Base-by-base conservation (phyloP, 2,113 vertebrate genomes). In the Ammodramus savannarum region DNA sequence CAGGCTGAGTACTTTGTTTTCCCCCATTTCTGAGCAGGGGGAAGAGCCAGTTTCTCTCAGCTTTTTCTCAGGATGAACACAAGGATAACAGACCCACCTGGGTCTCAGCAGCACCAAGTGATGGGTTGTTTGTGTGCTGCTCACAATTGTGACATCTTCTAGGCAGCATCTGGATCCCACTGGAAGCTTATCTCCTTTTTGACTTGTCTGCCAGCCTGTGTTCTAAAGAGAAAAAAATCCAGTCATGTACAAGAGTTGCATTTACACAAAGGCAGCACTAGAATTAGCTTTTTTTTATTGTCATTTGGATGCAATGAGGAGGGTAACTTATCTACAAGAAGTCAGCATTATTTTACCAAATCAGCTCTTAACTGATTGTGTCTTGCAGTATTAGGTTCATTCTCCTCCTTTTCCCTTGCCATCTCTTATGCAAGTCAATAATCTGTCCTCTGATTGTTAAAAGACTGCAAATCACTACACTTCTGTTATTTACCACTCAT, bases 401-500 rank as follows among this genome's bases (percentile, higher is more conserved):
- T 87, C 82, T 83, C 62, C 61, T 85, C 36, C 76, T 86, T 91
- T 71, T 59, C 68, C 46, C 26, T 62, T 93, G 72, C 69, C 51
- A 48, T 88, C 59, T 84, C 39, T 74, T 78, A 15, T n/a, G 48
- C 48, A 71, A 81, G 73, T 90, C 80, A 87, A 72, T 96, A 95
- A 92, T 61, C 36, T 80, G 29, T 59, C 65, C 76, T 83, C 78
- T 80, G 77, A 77, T 71, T 90, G 89, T 59, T 88, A 58, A 69
- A 87, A 81, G 79, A 13, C 43, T 90, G 51, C 55, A 72, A 43
- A 93, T 90, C 80, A 63, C 90, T 84, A 18, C 43, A 8, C 73
- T 95, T n/a, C 59, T 93, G 65, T 87, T 96, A 81, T 90, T 97
- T 95, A 92, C 86, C 72, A 84, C 72, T 75, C 90, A 81, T 55